phyloP scores from a whole-genome alignment of 1,140 invertebrate species.

The Nautilus pompilius region DNA sequence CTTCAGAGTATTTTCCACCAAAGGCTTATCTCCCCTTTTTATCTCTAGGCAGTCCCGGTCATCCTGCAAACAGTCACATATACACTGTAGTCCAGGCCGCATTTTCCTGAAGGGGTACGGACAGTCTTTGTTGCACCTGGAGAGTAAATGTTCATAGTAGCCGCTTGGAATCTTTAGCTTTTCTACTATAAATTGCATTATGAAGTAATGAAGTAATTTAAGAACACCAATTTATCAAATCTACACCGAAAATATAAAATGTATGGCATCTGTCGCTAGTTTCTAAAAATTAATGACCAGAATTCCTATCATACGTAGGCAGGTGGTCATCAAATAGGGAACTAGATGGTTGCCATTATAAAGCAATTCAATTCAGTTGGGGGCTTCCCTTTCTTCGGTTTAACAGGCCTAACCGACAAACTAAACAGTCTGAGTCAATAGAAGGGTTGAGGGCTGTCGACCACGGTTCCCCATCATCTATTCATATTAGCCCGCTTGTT shows the following conservation, averaged over 20 bases:
- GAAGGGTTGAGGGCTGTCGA: no score
- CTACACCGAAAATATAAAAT: not conserved
- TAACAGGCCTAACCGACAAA: no score
- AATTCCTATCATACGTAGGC: not conserved
- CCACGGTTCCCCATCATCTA: no score
- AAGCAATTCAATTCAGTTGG: no score
- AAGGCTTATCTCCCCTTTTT: conserved; percentile 11
- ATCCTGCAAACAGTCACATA: conserved; percentile 13
- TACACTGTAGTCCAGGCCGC: conserved; percentile 6
- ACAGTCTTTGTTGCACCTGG: conserved; percentile 14
- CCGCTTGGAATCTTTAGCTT: not conserved
- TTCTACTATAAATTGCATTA: not conserved
- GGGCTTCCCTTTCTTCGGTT: no score
- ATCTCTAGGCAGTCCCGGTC: conserved; percentile 7
- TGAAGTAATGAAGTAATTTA: not conserved
- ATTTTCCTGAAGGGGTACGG: conserved; percentile 10
- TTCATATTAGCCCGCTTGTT: no score
- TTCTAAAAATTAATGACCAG: not conserved
- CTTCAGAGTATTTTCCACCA: conserved; percentile 11
- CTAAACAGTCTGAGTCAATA: no score
- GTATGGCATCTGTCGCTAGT: not conserved
- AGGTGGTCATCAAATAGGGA: no score
- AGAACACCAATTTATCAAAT: not conserved
- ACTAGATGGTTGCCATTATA: no score
- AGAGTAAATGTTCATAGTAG: not conserved